phyloP scores from a whole-genome alignment of 2,797 vertebrate genomes.

The Macrochelys suwanniensis region DNA sequence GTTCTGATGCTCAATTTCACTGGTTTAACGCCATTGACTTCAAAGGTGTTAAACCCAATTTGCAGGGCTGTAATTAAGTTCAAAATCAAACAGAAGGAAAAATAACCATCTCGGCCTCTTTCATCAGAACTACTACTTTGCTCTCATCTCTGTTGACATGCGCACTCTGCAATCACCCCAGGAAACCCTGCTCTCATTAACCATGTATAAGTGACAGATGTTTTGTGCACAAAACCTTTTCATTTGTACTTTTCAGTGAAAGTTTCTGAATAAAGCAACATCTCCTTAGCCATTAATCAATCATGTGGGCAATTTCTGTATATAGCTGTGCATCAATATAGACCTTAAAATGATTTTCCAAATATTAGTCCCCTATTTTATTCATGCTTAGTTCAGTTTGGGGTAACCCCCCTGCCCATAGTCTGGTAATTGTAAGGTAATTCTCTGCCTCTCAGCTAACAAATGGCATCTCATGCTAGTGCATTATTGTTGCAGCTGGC shows the following conservation, averaged over 20 bases:
- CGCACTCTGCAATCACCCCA: background rate
- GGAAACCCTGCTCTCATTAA: background rate
- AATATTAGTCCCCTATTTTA: background rate
- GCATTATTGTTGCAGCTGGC: background rate
- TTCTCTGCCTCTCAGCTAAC: background rate
- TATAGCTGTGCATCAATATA: constrained; percentile 10
- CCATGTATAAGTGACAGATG: background rate
- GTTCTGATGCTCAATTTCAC: background rate
- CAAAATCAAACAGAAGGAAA: background rate
- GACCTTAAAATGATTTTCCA: background rate
- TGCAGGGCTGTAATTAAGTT: background rate
- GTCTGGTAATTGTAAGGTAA: background rate
- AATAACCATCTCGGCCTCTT: background rate
- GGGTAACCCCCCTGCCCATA: background rate
- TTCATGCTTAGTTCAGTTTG: background rate
- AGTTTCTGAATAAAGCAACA: background rate
- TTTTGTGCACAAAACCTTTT: constrained; percentile 11
- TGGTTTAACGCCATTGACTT: background rate
- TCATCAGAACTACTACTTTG: background rate
- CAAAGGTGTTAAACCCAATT: background rate
- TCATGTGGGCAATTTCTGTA: constrained; percentile 7
- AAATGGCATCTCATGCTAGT: background rate
- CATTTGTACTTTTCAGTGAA: background rate
- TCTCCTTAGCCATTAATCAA: background rate
- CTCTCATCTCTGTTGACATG: background rate